These are phyloP conservation scores for Apodemia hepburni DNA, from an alignment of 2,888 invertebrate species.

Conservation along the genomic window DNA sequence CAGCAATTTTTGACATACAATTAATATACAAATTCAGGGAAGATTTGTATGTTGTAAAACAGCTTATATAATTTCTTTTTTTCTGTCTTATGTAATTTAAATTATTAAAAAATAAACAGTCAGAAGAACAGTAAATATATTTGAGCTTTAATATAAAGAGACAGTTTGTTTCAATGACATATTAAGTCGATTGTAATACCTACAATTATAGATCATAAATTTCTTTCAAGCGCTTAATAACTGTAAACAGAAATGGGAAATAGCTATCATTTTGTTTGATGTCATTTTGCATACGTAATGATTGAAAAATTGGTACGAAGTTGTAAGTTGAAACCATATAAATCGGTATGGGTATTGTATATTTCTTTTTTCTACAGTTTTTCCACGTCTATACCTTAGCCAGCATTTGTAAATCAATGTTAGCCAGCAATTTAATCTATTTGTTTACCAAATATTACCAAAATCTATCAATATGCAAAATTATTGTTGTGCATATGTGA, in stretches of 20 bases:
- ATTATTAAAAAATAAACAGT: too few species aligned
- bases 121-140: neutral
- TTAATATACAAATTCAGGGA: too few species aligned
- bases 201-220: constrained; percentile 44
- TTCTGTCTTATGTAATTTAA: too few species aligned
- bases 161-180: constrained; percentile 22
- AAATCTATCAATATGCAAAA: too few species aligned
- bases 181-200: constrained; percentile 18
- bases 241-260: constrained; percentile 40
- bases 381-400: too few species aligned
- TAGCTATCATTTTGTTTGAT: constrained; percentile 42
- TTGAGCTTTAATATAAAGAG: neutral
- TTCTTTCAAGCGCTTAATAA: constrained; percentile 44
- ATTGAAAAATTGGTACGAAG: neutral
- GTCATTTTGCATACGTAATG: constrained; percentile 46
- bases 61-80: too few species aligned
- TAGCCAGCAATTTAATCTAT: too few species aligned
- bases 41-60: too few species aligned
- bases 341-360: neutral
- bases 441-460: too few species aligned
- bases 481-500: too few species aligned
- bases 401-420: too few species aligned
- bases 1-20: too few species aligned
- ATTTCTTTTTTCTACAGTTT: neutral
- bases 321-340: neutral